Base-by-base conservation (phyloP, 2,113 vertebrate genomes). In the Zosterops hypoxanthus region DNA sequence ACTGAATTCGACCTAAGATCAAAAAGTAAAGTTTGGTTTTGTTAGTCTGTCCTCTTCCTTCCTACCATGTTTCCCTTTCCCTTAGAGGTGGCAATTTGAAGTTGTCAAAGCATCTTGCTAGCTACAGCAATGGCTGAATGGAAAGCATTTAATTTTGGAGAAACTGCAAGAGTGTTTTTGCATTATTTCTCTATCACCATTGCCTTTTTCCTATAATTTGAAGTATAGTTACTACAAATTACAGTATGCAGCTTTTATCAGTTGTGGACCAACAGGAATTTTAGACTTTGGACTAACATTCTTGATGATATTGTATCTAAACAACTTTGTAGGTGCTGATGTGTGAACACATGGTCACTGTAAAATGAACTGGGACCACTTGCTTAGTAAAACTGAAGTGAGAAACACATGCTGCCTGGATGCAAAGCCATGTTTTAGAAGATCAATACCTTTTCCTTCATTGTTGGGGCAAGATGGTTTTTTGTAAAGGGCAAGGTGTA, bases 231-330 rank as follows among this genome's bases (percentile, higher is more conserved):
- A 19, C 78, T 73, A 41, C 53, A 42, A 75, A 82, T 91, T 61
- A 47, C 24, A 82, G 5, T 14, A 21, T 59, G 33, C 61, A 47
- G 33, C 49, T 91, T 87, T 93, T 90, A 89, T 91, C 66, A 50
- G 26, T 72, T 55, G 42, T 70, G 63, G 24, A 55, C 55, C 59
- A 91, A 72, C 23, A 85, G 55, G 76, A 86, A 70, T 95, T 86
- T 81, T 68, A 88, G 90, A 94, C 90, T 86, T 93, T 86, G 87
- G 59, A 92, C 60, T 88, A 55, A 59, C 19, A 34, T 85, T 69
- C 61, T 76, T 46, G 65, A 11, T 76, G n/a, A 76, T n/a, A 47
- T 2, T 56, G 12, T 88, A 56, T 82, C 59, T 92, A 50, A 95
- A 90, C 9, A 7, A 44, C 31, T 50, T 61, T 46, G 36, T 39